These are phyloP conservation scores for Paramuricea clavata DNA, from an alignment of 92 coral and sea anemone species.

Conservation along the genomic window DNA sequence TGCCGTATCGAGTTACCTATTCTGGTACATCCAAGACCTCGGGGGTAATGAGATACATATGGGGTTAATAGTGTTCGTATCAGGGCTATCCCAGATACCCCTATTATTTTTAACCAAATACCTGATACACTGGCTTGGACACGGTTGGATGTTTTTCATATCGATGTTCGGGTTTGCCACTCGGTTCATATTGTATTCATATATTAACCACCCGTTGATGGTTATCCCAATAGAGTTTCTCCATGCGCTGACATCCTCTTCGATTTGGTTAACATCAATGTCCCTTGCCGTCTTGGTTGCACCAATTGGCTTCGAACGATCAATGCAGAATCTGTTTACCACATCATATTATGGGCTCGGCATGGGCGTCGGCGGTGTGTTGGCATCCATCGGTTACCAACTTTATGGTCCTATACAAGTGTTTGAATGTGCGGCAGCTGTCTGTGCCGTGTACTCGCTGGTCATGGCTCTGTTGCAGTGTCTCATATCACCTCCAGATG, in stretches of 20 bases:
- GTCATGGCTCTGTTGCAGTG: constrained; percentile 84
- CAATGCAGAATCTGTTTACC: constrained; percentile 81
- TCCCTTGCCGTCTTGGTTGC: constrained; percentile 83
- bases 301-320: constrained; percentile 88
- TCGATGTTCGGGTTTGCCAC: constrained; percentile 82
- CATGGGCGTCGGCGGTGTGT: constrained; percentile 87
- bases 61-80: constrained; percentile 77
- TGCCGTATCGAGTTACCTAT: constrained; percentile 82
- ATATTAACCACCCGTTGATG: constrained; percentile 73
- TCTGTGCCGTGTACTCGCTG: constrained; percentile 85
- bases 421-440: constrained; percentile 95
- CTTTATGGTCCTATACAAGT: constrained; percentile 86
- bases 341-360: constrained; percentile 87
- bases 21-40: constrained; percentile 97
- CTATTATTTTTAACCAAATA: constrained; percentile 76
- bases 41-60: constrained; percentile 79
- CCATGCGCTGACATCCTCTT: constrained; percentile 83
- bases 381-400: constrained; percentile 80
- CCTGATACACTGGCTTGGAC: constrained; percentile 78
- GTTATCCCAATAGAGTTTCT: constrained; percentile 86
- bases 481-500: constrained; percentile 79
- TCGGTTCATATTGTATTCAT: constrained; percentile 85
- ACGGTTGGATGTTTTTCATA: constrained; percentile 80
- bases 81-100: constrained; percentile 83
- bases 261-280: constrained; percentile 82